phyloP scores from a whole-genome alignment of 2,113 vertebrate genomes.

The Ondatra zibethicus region DNA sequence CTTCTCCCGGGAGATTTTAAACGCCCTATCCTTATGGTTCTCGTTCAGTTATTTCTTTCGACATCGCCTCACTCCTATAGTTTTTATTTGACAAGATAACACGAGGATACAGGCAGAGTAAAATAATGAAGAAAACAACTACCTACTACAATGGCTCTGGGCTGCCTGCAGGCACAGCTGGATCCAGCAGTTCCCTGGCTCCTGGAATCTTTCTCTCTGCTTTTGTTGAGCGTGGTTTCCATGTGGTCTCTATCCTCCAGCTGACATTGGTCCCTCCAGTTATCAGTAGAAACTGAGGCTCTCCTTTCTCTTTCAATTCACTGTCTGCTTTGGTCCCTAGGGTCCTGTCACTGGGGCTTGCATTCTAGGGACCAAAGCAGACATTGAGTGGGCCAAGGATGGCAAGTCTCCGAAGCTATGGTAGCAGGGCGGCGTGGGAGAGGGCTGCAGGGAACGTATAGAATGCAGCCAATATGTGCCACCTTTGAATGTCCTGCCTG shows the following conservation, averaged over 20 bases:
- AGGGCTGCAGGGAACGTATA: accelerated
- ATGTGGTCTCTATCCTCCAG: neutral
- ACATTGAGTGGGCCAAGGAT: neutral
- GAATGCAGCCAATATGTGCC: too few species aligned
- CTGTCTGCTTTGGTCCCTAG: too few species aligned
- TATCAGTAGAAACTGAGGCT: neutral
- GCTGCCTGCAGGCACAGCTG: constrained; percentile 1
- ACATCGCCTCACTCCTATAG: neutral
- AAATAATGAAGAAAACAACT: neutral
- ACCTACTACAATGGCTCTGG: accelerated
- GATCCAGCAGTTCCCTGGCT: neutral
- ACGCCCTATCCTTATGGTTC: neutral
- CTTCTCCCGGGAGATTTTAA: neutral
- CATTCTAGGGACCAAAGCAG: neutral
- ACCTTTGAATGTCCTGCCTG: neutral
- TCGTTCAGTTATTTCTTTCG: neutral
- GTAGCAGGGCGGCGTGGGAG: neutral
- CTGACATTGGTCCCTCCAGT: neutral
- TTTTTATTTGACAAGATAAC: neutral
- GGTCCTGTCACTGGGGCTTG: neutral
- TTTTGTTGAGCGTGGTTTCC: neutral
- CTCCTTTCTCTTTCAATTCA: neutral
- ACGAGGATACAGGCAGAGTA: neutral
- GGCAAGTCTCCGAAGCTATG: neutral
- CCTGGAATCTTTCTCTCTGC: neutral